Base-by-base conservation (phyloP, 2,113 vertebrate species). In the Gobius niger region DNA sequence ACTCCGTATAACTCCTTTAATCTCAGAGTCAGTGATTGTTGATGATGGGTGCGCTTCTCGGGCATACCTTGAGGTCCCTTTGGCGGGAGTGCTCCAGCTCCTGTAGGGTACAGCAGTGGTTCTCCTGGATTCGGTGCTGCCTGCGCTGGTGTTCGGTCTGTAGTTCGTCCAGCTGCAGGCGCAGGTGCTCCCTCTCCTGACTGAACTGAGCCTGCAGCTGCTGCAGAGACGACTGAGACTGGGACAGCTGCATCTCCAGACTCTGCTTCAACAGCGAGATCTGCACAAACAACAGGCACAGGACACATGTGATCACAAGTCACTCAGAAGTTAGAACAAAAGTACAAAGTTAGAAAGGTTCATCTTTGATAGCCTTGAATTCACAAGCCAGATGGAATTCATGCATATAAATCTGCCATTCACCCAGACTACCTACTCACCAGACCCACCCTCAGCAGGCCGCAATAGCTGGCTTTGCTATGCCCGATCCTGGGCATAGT, bases 211-310 rank as follows among this genome's bases (percentile, higher is more conserved):
- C 93, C 86, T 99, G 98, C 50, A 99, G 94, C 80, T 98, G 96
- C 84, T 98, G 96, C 91, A 99, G 86, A 67, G 98, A 98, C 44
- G 93, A 96, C 91, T 99, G 96, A 1, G 98, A 99, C 91, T 99
- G 96, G 16, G 95, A 98, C 74, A 99, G 94, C 91, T 99, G 98
- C 93, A 98, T 95, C 91, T 99, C 98, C 91, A 99, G 92, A 54
- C 95, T 99, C 90, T 99, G 97, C 86, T 99, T 99, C 88, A 99
- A 81, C 87, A 98, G 83, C 47, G 96, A 98, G 87, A 99, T 99
- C 98, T 99, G 74, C 34, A 59, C 15, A 9, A 24, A 47, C 15
- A 9, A 9, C 41, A 50, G 18, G 1, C 14, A 59, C 14, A 60
- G 24, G 24, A 34, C 1, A 34, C 0, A 4, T 34, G 24, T 34